Conservation (phyloP, 2,888 invertebrate genomes). For the Antheraea assamensis region DNA sequence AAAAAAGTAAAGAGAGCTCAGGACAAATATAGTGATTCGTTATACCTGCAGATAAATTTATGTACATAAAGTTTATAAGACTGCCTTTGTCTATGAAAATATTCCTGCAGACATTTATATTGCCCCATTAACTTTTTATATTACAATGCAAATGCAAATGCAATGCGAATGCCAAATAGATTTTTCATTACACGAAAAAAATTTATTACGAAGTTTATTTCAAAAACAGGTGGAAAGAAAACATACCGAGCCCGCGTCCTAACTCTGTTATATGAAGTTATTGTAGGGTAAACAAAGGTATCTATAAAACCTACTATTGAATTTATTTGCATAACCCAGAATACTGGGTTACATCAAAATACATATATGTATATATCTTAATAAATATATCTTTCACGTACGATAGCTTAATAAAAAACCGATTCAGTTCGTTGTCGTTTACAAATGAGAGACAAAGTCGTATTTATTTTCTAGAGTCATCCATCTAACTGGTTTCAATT, state of each 20-base stretch:
- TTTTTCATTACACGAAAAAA: neutral
- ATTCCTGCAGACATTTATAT: neutral
- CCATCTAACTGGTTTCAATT: neutral
- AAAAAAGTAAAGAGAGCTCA: no score
- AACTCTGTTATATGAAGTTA: constrained; percentile 25
- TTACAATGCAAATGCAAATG: constrained; percentile 4
- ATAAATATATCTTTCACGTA: constrained; percentile 10
- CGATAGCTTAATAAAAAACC: neutral
- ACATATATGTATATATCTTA: constrained; percentile 1
- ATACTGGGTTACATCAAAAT: constrained; percentile 14
- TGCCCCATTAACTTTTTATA: neutral
- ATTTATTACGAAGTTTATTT: constrained; percentile 5
- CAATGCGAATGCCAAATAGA: neutral
- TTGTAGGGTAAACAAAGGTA: constrained; percentile 37
- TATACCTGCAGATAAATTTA: neutral
- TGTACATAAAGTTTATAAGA: neutral
- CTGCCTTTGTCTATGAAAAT: neutral
- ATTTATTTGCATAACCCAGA: constrained; percentile 31
- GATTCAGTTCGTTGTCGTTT: neutral
- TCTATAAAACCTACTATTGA: constrained; percentile 37
- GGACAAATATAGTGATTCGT: neutral
- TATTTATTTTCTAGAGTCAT: neutral
- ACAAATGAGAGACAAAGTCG: neutral
- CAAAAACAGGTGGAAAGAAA: constrained; percentile 10
- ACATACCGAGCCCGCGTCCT: neutral